Evolutionary conservation across 1,140 invertebrate genomes (phyloP).

Genomic region (Harlomillsia oculata): DNA sequence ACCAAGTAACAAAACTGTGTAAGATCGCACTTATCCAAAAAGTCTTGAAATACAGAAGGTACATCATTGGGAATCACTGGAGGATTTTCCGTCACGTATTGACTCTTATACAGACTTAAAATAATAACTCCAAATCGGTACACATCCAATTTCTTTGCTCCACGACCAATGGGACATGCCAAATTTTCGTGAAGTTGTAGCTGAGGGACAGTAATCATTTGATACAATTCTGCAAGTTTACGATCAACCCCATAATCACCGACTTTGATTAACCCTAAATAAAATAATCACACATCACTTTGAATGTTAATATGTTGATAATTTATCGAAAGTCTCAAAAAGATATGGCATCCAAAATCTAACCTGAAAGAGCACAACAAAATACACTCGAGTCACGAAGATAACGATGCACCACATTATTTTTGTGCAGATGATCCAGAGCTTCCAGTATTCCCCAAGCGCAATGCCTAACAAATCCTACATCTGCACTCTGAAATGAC

Average conservation of each 20-base stretch:
- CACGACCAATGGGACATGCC: constrained; percentile 48
- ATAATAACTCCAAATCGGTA: constrained; percentile 56
- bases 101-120: constrained; percentile 48
- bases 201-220: constrained; percentile 18
- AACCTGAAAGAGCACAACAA: constrained; percentile 17
- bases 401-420: constrained; percentile 67
- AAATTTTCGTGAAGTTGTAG: constrained; percentile 39
- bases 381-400: constrained; percentile 56
- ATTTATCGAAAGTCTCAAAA: too few relatives aligned
- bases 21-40: constrained; percentile 51
- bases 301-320: too few relatives aligned
- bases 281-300: too few relatives aligned
- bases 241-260: constrained; percentile 63
- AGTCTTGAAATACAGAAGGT: constrained; percentile 55
- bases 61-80: constrained; percentile 46
- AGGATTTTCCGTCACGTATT: constrained; percentile 42
- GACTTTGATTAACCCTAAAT: constrained; percentile 47
- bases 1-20: neutral
- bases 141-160: constrained; percentile 62
- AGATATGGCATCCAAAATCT: constrained; percentile 4
- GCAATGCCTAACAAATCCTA: constrained; percentile 53
- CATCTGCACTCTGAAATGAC: too few relatives aligned
- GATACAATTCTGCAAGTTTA: constrained; percentile 48
- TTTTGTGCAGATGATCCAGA: constrained; percentile 60
- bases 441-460: constrained; percentile 55